Percentiles rank a stretch among this genome's conserved stretches.
phyloP scores from a whole-genome alignment of 2,113 vertebrate species.

The Sakesphorus luctuosus region DNA sequence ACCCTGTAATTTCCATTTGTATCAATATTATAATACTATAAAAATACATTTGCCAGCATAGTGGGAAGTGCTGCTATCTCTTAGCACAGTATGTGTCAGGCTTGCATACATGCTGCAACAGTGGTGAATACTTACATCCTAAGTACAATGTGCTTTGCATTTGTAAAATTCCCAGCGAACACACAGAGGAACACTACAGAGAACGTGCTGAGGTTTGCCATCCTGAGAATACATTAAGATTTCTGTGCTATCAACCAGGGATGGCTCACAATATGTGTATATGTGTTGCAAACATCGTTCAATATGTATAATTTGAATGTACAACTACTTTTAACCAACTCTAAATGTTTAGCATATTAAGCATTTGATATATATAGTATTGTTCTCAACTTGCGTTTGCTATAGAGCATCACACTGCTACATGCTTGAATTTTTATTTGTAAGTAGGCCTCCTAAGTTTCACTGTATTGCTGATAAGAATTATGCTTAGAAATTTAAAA shows the following conservation, averaged over 20 bases:
- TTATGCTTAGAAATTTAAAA: background rate
- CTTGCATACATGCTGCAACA: background rate
- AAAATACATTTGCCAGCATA: background rate
- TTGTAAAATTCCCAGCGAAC: background rate
- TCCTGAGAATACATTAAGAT: background rate
- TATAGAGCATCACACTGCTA: background rate
- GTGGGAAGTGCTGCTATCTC: background rate
- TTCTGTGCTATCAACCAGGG: background rate
- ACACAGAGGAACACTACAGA: background rate
- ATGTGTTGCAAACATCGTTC: accelerated
- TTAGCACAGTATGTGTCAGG: background rate
- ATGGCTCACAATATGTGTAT: background rate
- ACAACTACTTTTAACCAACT: background rate
- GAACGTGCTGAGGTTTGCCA: background rate
- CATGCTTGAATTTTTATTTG: background rate
- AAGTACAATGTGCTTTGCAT: background rate
- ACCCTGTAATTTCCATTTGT: background rate
- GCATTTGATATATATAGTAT: background rate
- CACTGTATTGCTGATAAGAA: background rate
- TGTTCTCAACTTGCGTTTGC: background rate
- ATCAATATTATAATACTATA: background rate
- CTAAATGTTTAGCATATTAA: background rate
- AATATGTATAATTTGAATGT: background rate
- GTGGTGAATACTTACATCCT: background rate
- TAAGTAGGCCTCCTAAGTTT: background rate